Conservation (phyloP, 2,113 vertebrate species). For the Glaucidium brasilianum region DNA sequence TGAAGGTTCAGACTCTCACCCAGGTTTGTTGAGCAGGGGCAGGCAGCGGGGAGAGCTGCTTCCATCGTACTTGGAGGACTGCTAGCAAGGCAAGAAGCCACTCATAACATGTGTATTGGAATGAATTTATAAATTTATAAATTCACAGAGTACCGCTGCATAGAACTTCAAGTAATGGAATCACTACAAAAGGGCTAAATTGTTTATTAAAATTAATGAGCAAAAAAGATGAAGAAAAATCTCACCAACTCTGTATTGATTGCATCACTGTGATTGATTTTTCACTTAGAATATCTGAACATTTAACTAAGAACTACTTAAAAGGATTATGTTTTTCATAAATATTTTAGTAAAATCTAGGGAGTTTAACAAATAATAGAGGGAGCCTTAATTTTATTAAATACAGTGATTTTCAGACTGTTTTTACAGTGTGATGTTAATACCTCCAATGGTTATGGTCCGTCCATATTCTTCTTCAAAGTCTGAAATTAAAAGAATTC, state of each 20-base stretch:
- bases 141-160: neutral
- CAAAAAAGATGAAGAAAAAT: neutral
- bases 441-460: neutral
- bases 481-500: neutral
- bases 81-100: neutral
- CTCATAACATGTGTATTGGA: fast-evolving
- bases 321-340: neutral
- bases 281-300: neutral
- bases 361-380: neutral
- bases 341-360: neutral
- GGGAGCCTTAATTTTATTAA: neutral
- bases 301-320: neutral
- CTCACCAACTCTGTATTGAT: no score
- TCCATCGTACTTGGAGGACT: no score
- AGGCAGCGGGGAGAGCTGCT: neutral
- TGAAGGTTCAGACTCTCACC: neutral
- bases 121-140: neutral
- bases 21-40: neutral
- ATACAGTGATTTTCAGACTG: neutral
- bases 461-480: neutral
- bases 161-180: neutral
- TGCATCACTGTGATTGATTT: neutral
- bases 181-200: no score
- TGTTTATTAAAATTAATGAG: neutral
- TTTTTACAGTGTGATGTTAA: neutral